Conservation (phyloP, 2,113 vertebrate species). For the Cavia porcellus region DNA sequence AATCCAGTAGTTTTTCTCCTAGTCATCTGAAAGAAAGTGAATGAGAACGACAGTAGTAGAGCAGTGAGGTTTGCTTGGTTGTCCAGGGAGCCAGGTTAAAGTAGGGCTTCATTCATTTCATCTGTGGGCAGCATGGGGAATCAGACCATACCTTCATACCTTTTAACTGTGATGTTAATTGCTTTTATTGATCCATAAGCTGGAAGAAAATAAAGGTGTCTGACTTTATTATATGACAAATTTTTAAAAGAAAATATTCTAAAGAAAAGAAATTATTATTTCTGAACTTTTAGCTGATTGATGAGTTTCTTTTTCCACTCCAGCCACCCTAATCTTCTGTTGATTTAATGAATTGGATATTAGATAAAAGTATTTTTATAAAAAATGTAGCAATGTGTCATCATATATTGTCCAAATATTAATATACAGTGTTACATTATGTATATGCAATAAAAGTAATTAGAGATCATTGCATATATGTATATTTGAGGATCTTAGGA, state of each 20-base stretch:
- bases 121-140: neutral
- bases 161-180: neutral
- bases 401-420: neutral
- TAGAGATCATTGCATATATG: neutral
- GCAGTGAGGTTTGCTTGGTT: neutral
- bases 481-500: neutral
- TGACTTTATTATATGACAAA: neutral
- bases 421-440: neutral
- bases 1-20: neutral
- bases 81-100: neutral
- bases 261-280: neutral
- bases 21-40: neutral
- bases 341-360: neutral
- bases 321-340: too few species aligned
- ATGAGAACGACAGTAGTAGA: neutral
- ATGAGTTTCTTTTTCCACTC: neutral
- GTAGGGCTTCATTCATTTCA: accelerated
- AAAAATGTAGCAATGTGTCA: neutral
- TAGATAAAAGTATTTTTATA: neutral
- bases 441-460: neutral
- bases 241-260: neutral
- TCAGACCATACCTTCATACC: neutral
- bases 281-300: neutral
- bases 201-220: constrained; percentile 1
- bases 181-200: neutral